Evolutionary conservation across 2,888 invertebrate genomes (phyloP).

Genomic region (Archips xylosteana): DNA sequence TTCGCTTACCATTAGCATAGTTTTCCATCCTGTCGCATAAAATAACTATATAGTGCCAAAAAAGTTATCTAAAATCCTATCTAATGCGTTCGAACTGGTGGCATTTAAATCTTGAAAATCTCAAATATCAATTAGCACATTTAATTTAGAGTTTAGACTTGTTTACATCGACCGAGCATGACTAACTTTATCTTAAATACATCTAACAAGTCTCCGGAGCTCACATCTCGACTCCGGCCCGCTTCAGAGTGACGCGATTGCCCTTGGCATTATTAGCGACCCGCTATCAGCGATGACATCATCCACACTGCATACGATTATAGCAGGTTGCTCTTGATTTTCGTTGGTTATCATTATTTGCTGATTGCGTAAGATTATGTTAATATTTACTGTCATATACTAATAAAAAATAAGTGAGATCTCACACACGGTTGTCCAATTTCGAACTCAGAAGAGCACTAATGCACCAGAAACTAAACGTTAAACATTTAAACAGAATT

Average conservation of each 20-base stretch:
- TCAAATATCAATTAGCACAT: background rate
- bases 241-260: slow-evolving; percentile 56
- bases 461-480: background rate
- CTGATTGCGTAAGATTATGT: background rate
- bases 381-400: background rate
- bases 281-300: slow-evolving; percentile 49
- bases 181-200: background rate
- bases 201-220: background rate
- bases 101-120: background rate
- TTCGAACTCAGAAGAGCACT: background rate
- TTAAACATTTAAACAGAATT: background rate
- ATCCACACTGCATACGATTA: slow-evolving; percentile 33
- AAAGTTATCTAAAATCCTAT: too few relatives aligned
- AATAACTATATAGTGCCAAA: too few relatives aligned
- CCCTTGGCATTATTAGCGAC: slow-evolving; percentile 76
- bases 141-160: background rate
- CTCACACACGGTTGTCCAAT: background rate
- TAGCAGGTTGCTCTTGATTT: slow-evolving; percentile 21
- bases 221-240: background rate
- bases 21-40: too few relatives aligned
- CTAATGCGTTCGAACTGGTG: background rate
- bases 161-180: background rate
- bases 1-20: too few relatives aligned
- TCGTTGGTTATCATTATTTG: background rate
- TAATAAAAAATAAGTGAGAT: background rate